These are phyloP conservation scores for Glomeris maerens DNA, from an alignment of 1,140 invertebrate genomes.

Conservation along the genomic window DNA sequence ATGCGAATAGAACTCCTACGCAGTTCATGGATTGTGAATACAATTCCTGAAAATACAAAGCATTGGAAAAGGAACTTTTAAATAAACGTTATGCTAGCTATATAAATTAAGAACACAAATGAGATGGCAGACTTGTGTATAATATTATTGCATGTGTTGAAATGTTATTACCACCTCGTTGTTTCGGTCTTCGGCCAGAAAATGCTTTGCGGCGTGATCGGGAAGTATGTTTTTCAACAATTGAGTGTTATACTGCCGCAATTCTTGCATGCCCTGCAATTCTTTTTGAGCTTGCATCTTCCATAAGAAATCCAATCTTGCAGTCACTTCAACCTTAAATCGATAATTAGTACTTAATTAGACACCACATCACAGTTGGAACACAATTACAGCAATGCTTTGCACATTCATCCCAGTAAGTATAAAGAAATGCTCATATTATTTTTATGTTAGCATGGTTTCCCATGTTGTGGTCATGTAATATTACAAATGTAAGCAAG, in stretches of 20 bases:
- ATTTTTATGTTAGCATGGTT: too few species aligned
- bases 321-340: slow-evolving; percentile 55
- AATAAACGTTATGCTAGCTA: background rate
- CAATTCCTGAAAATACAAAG: slow-evolving; percentile 51
- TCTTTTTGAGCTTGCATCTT: slow-evolving; percentile 82
- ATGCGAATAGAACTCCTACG: slow-evolving; percentile 94
- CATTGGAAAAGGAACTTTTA: slow-evolving; percentile 3
- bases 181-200: slow-evolving; percentile 59
- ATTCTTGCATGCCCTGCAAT: slow-evolving; percentile 78
- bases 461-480: too few species aligned
- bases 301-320: slow-evolving; percentile 86
- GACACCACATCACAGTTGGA: too few species aligned
- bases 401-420: too few species aligned
- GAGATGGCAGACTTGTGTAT: background rate
- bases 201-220: slow-evolving; percentile 86
- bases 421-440: too few species aligned
- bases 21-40: slow-evolving; percentile 85
- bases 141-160: background rate
- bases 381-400: too few species aligned
- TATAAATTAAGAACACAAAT: background rate
- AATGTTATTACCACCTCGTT: slow-evolving; percentile 36
- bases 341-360: slow-evolving; percentile 1
- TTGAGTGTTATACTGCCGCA: slow-evolving; percentile 67
- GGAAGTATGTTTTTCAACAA: slow-evolving; percentile 86
- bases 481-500: slow-evolving; percentile 1